phyloP scores from a whole-genome alignment of 2,888 invertebrate species.

The Eupithecia exiguata region DNA sequence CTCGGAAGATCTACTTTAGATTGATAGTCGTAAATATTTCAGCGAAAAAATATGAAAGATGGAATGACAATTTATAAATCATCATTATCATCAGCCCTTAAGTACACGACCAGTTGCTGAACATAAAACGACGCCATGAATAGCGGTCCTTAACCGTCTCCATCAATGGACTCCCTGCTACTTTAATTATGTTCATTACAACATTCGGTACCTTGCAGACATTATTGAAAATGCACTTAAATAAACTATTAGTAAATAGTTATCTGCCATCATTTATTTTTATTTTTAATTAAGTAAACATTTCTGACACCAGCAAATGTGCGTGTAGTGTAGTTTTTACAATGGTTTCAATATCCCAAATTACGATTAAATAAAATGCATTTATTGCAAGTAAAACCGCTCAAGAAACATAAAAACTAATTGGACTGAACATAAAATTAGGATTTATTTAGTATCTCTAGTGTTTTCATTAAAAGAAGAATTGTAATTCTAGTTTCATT shows the following conservation, averaged over 20 bases:
- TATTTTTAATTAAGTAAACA: background rate
- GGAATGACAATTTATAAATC: background rate
- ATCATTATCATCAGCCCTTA: background rate
- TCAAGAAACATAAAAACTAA: no score
- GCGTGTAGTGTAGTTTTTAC: background rate
- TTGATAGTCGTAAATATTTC: constrained; percentile 10
- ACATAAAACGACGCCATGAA: no score
- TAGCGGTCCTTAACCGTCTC: background rate
- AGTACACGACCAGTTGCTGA: no score
- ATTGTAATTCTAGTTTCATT: background rate
- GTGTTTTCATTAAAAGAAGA: background rate
- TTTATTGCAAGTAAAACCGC: no score
- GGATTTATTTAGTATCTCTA: background rate
- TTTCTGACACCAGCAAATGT: background rate
- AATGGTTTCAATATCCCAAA: no score
- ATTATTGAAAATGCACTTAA: no score
- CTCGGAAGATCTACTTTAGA: constrained; percentile 21
- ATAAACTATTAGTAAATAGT: no score
- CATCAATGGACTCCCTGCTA: background rate
- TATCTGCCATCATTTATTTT: background rate
- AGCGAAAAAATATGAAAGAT: constrained; percentile 1
- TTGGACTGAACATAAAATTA: no score
- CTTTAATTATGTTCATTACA: background rate
- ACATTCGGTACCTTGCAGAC: background rate
- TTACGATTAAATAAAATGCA: no score